Base-by-base conservation (phyloP, 2,888 invertebrate species). In the Silvanus unidentatus region DNA sequence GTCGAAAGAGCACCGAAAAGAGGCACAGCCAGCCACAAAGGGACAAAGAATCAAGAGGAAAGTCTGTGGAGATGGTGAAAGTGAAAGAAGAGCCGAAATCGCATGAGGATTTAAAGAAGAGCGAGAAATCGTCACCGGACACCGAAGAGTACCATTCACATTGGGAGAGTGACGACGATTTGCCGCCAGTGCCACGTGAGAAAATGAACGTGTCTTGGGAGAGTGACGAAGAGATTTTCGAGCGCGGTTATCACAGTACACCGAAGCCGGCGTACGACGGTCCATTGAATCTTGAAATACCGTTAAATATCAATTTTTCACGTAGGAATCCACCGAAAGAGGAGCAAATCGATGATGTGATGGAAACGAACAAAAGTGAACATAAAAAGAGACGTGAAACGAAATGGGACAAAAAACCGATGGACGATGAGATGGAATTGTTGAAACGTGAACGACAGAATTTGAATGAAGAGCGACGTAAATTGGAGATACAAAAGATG, bases 211-310 rank as follows among this genome's bases (percentile, higher is more conserved):
- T 52, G 2, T 60, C 60, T 6, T 65, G 64, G 65, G 65, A 65
- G 45, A 63, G 62, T 40, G 64, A 65, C 37, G 64, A 64, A 32
- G 65, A 65, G 43, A 11, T 56, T 8, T 55, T 58, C 36, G 57
- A 57, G 29, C 45, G 49, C 9, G 37, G 36, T 12, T 43, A 47
- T 30, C 15, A 22, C 13, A 30, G 30, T 32, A 40, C 30, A 10
- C 16, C 28, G 32, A 30, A 37, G 28, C 16, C 10, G 10, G 4
- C 14, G 41, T 1, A 40, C 14, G 12, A 22, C 16, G 42, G 41
- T 27, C 10, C 22, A 6, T 37, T 39, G 16, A 44, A 39, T 22
- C 37, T 63, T n/a, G 61, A 63, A 45, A 63, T 63, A 37, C 63
- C 63, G 9, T 40, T 63, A 12, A 60, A 59, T 36, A 59, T 63